Evolutionary conservation across 1,140 invertebrate genomes (phyloP).

Genomic region (Pinna nobilis): DNA sequence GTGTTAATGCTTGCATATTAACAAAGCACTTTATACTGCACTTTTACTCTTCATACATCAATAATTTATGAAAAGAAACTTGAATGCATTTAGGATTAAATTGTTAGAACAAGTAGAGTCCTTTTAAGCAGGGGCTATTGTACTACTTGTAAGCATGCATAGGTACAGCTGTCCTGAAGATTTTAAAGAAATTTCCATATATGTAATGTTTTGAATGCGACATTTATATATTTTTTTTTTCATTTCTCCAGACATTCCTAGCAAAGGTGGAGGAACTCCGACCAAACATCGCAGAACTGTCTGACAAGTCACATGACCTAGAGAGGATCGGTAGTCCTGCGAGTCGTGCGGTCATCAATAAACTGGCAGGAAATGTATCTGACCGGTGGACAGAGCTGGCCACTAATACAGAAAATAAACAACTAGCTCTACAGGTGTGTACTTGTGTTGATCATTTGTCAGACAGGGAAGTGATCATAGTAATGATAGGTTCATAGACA

Average conservation of each 20-base stretch:
- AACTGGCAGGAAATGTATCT: constrained; percentile 79
- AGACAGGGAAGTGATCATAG: too few species aligned
- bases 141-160: too few species aligned
- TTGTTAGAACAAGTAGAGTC: constrained; percentile 19
- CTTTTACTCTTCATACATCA: too few species aligned
- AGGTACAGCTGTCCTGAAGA: too few species aligned
- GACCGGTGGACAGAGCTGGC: constrained; percentile 54
- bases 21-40: too few species aligned
- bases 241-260: constrained; percentile 47
- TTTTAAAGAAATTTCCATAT: not conserved
- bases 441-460: not conserved
- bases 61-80: too few species aligned
- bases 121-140: not conserved
- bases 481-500: too few species aligned
- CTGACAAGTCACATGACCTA: constrained; percentile 81
- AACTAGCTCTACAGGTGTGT: constrained; percentile 51
- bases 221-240: not conserved
- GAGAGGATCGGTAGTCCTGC: constrained; percentile 79
- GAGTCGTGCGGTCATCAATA: constrained; percentile 80
- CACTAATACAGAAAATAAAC: constrained; percentile 55
- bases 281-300: constrained; percentile 79
- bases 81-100: too few species aligned
- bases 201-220: not conserved
- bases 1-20: too few species aligned
- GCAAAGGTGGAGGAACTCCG: constrained; percentile 49